phyloP scores from a whole-genome alignment of 64 coral and sea anemone genomes.

The Montipora cactus region DNA sequence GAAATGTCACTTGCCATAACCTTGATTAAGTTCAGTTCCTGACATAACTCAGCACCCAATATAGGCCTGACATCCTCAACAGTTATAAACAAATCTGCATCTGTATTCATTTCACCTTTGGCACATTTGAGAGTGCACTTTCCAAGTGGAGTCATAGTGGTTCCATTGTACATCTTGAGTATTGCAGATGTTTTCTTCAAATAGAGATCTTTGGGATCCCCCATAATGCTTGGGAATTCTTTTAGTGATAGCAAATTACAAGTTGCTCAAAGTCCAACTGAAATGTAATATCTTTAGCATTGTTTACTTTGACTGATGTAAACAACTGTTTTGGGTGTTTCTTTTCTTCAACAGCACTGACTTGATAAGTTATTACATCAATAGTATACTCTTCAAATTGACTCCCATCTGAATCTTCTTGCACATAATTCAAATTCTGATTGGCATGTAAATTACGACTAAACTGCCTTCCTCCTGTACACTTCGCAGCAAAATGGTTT shows the following conservation, averaged over 20 bases:
- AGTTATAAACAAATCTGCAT: not conserved
- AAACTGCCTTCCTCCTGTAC: not conserved
- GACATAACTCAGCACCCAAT: not conserved
- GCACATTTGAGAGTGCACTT: conserved; percentile 8
- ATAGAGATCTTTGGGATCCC: not conserved
- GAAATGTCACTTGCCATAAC: too few species aligned
- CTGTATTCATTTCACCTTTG: not conserved
- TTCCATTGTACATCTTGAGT: conserved; percentile 40
- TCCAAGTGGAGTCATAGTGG: conserved; percentile 3
- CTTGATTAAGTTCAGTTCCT: not conserved
- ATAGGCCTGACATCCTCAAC: too few species aligned
- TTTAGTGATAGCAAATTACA: not conserved
- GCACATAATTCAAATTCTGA: conserved; percentile 21
- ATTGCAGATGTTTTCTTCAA: conserved; percentile 12
- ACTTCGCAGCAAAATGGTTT: conserved; percentile 20
- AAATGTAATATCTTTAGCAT: conserved; percentile 29
- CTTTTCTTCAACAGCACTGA: not conserved
- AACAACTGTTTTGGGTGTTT: not conserved
- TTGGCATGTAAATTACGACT: not conserved
- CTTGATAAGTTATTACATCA: too few species aligned
- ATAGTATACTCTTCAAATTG: too few species aligned
- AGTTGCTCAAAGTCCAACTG: conserved; percentile 29
- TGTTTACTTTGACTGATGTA: not conserved
- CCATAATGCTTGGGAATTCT: not conserved
- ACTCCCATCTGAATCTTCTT: too few species aligned